Evolutionary conservation across 1,140 invertebrate species (phyloP).

Genomic region (Archivesica marissinica): DNA sequence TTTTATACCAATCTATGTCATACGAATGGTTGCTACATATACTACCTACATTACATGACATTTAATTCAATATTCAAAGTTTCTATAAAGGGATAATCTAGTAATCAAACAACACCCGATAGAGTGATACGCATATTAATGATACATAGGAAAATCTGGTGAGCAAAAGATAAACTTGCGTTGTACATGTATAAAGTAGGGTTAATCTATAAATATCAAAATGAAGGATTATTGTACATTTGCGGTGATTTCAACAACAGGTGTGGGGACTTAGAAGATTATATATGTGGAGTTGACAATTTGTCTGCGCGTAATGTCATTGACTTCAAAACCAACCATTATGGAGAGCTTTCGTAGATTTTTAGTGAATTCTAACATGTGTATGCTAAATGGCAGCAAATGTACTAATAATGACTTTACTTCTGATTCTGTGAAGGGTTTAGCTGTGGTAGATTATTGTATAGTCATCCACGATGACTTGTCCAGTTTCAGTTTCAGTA

Average conservation of each 20-base stretch:
- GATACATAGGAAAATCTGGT: too few species aligned
- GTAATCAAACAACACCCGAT: too few species aligned
- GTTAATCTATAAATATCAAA: conserved; percentile 49
- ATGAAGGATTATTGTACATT: conserved; percentile 38
- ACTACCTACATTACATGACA: too few species aligned
- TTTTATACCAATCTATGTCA: too few species aligned
- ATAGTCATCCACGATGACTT: conserved; percentile 7
- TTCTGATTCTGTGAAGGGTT: conserved; percentile 25
- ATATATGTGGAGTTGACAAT: conserved; percentile 48
- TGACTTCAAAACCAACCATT: conserved; percentile 34
- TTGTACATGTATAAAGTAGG: too few species aligned
- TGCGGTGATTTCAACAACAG: conserved; percentile 46
- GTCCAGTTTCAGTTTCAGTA: background rate
- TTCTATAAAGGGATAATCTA: too few species aligned
- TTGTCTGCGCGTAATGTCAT: conserved; percentile 6
- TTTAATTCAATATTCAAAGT: too few species aligned
- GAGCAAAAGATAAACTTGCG: too few species aligned
- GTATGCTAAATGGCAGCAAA: conserved; percentile 34
- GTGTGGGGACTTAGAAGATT: conserved; percentile 35
- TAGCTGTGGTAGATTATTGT: conserved; percentile 48
- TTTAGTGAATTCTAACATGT: conserved; percentile 14
- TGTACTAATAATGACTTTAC: conserved; percentile 18
- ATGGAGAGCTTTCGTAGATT: conserved; percentile 25
- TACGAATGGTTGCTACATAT: too few species aligned
- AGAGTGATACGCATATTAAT: too few species aligned